phyloP scores from a whole-genome alignment of 2,888 invertebrate genomes.

The Griposia aprilina region DNA sequence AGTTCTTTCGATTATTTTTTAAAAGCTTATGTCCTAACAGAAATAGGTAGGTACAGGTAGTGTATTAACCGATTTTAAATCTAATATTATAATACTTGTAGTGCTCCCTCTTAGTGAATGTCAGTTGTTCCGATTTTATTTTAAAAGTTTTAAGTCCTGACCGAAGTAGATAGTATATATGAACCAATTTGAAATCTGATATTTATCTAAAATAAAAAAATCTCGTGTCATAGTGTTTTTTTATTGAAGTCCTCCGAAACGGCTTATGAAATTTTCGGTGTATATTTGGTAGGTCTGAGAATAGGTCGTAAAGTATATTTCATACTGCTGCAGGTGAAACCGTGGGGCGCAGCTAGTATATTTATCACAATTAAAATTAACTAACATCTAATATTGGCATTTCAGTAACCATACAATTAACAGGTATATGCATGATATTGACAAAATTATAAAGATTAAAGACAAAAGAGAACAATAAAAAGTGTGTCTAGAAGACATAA shows the following conservation, averaged over 20 bases:
- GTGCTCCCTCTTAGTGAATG: background rate
- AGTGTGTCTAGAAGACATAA: background rate
- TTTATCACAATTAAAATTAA: background rate
- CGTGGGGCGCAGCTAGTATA: no score
- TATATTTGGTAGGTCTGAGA: no score
- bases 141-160: background rate
- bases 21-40: background rate
- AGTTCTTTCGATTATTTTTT: background rate
- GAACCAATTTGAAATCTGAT: background rate
- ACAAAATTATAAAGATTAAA: background rate
- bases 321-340: no score
- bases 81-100: background rate
- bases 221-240: no score
- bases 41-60: background rate
- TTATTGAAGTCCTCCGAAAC: no score
- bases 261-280: no score
- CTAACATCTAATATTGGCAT: background rate
- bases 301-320: no score
- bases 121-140: background rate
- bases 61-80: background rate
- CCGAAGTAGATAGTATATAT: background rate
- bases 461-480: background rate
- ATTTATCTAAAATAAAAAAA: no score
- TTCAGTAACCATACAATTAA: background rate
- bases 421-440: background rate